Conservation (phyloP, 2,113 vertebrate species). For the Oryzias curvinotus region DNA sequence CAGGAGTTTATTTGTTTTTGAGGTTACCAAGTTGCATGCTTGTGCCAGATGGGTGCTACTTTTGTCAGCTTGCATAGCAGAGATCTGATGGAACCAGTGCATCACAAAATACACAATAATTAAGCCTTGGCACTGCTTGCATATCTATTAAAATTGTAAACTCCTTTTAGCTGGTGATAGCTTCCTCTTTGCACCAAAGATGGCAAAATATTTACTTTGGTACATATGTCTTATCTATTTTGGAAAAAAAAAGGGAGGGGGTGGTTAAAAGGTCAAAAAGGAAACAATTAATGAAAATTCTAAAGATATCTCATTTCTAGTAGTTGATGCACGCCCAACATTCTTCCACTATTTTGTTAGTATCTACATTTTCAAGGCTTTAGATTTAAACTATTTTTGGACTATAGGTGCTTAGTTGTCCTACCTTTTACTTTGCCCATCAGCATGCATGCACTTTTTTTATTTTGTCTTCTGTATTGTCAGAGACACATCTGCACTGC, state of each 20-base stretch:
- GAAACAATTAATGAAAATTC: slow-evolving; percentile 13
- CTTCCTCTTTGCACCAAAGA: slow-evolving; percentile 18
- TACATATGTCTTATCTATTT: background rate
- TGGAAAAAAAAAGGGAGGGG: slow-evolving; percentile 20
- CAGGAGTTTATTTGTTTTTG: background rate
- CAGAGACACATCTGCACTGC: too few relatives aligned
- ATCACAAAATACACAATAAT: too few relatives aligned
- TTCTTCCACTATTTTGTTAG: too few relatives aligned
- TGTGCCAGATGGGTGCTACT: background rate
- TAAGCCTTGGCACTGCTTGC: background rate
- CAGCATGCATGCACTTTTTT: background rate
- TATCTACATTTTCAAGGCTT: background rate
- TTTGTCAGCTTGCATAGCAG: background rate
- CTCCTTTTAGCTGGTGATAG: slow-evolving; percentile 37
- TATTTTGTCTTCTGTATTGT: too few relatives aligned
- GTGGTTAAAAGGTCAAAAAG: background rate
- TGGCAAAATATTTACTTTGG: slow-evolving; percentile 35
- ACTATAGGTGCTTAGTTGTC: background rate
- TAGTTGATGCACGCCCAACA: too few relatives aligned
- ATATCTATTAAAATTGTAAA: slow-evolving; percentile 26
- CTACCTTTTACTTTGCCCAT: background rate
- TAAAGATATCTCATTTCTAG: background rate
- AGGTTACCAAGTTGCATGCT: background rate
- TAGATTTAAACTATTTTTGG: slow-evolving; percentile 11
- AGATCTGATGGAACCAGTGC: too few relatives aligned